Evolutionary conservation across 2,797 vertebrate species (phyloP), one percentile per base, ranked within the genome.

Genomic region (Pelochelys cantorii): DNA sequence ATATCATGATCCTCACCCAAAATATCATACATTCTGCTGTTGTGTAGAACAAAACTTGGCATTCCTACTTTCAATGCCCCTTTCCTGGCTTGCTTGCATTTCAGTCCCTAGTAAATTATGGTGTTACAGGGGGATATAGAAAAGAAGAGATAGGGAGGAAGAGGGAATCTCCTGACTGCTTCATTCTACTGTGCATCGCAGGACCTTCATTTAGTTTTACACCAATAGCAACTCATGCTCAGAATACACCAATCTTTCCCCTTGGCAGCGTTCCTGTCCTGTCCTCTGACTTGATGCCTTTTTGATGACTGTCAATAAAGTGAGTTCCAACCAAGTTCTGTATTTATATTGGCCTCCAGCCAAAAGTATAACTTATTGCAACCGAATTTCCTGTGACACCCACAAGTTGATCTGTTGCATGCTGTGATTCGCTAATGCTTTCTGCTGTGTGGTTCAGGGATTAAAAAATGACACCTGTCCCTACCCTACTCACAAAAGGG

Each of bases 221-320:
- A 5, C 2, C 6, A 2, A 54, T 52, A 84, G 75, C 42, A 31
- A 55, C 2, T 1, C 7, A 10, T 29, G 37, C 17, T 2, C 1
- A 11, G 2, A 4, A 5, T 82, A 34, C 71, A 88, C 18, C 79
- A 84, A 23, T 55, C 68, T 91, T n/a, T 56, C 85, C 77, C 54
- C 9, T 71, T 71, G 25, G 11, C 1, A 2, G 17, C 85, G 1
- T 1, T 84, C 10, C 14, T 23, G 27, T 1, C 3, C 17, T 0
- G 1, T 68, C 11, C 29, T 87, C 59, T 86, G 1, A 0, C 4
- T 22, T 84, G 77, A 25, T 81, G 83, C 60, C 78, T 95, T 57
- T 75, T 88, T 87, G 79, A 48, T 89, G 71, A 22, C 20, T 80
- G 90, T 86, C 96, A 94, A 60, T 31, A 86, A 86, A 92, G 87